phyloP scores from a whole-genome alignment of 2,797 vertebrate species.

The Bovichtus variegatus region DNA sequence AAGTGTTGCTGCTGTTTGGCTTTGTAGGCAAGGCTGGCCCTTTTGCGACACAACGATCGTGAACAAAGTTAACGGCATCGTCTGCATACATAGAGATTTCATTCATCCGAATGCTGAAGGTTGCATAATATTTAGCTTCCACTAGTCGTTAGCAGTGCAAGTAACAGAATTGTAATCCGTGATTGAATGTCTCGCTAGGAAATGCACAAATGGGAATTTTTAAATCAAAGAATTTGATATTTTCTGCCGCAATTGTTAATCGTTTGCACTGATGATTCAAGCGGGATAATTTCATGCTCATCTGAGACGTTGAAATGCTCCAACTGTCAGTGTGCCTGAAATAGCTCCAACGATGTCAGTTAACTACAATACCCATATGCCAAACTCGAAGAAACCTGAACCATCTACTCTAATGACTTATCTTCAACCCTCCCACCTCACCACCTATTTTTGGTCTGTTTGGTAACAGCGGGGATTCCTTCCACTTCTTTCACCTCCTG shows the following conservation, averaged over 20 bases:
- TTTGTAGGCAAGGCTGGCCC: neutral
- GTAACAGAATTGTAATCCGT: too few species aligned
- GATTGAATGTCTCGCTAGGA: too few species aligned
- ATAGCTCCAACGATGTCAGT: neutral
- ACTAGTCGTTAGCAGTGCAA: too few species aligned
- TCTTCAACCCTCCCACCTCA: neutral
- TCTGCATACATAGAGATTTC: conserved; percentile 2
- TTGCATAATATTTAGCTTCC: too few species aligned
- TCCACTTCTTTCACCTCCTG: conserved; percentile 9
- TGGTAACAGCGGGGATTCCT: conserved; percentile 34
- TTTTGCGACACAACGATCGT: neutral
- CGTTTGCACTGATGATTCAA: too few species aligned
- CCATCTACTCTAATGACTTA: neutral
- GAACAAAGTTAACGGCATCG: neutral
- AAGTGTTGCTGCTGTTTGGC: conserved; percentile 28
- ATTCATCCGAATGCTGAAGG: neutral
- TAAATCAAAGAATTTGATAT: too few species aligned
- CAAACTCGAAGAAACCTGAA: neutral
- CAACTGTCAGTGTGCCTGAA: neutral
- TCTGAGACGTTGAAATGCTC: neutral
- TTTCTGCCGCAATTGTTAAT: too few species aligned
- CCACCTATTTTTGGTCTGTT: neutral
- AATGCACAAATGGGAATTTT: too few species aligned
- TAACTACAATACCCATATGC: neutral
- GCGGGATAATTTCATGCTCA: neutral